Percentiles rank a stretch among this genome's conserved stretches.
phyloP scores from a whole-genome alignment of 2,113 vertebrate species.

The Nipponia nippon region DNA sequence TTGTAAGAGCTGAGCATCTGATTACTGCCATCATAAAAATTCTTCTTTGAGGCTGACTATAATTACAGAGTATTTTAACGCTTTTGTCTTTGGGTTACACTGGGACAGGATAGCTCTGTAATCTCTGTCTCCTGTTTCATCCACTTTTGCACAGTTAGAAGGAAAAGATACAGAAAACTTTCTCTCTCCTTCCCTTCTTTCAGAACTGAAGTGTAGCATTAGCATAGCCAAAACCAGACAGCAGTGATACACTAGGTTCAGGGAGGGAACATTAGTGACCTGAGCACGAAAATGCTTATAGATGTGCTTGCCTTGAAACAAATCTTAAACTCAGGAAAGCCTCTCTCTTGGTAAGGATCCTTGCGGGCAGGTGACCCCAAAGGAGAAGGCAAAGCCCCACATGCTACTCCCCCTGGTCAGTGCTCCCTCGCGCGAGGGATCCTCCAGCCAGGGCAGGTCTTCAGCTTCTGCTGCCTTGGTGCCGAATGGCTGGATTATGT shows the following conservation, averaged over 20 bases:
- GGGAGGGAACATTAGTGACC: not conserved
- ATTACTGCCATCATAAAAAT: not conserved
- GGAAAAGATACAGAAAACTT: not conserved
- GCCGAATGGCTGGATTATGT: not conserved
- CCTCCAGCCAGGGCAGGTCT: not conserved
- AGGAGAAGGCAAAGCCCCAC: not conserved
- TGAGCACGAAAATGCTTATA: not conserved
- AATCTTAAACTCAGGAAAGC: not conserved
- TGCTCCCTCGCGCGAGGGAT: not conserved
- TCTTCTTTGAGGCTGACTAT: conserved; percentile 2
- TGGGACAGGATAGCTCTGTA: not conserved
- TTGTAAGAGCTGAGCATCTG: conserved; percentile 10
- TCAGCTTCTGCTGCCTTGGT: not conserved
- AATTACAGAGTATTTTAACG: not conserved
- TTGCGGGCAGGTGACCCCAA: not conserved
- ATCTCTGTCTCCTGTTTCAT: not conserved
- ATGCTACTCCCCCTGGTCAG: not conserved
- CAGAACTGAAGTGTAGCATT: not conserved
- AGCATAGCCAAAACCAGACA: not conserved
- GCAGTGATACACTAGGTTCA: fast-evolving
- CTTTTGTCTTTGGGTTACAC: not conserved
- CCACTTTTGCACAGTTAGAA: not conserved
- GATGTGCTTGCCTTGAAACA: not conserved
- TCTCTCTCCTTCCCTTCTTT: not conserved
- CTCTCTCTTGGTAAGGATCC: not conserved